Base-by-base conservation (phyloP, 1,140 invertebrate species). In the Drosophila insularis region DNA sequence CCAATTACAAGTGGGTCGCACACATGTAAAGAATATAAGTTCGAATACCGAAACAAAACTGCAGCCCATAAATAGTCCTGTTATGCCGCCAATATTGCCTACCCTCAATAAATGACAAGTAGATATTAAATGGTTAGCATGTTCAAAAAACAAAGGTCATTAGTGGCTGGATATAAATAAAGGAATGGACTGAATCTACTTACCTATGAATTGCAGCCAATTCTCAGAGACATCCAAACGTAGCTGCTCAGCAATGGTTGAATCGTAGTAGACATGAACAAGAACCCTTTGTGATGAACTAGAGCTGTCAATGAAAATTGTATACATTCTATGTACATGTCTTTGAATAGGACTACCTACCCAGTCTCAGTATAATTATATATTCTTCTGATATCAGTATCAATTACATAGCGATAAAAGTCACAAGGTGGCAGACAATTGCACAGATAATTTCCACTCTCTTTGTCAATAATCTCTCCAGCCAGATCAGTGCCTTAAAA, bases 61-160 rank as follows among this genome's bases (percentile, higher is more conserved):
- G 80, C 95, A 95, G 5, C 95, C 95, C 43, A 94, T 92, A 87
- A 95, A 94, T 43, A 95, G 84, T n/a, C 94, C 94, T 0, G 95
- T 89, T 5, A 95, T 91, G 19, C 95, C 95, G 1, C 95, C 95
- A 66, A 95, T 94, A 21, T 93, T 94, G 50, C 94, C 95, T 95
- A 90, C 27, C 14, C n/a, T 46, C 63, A 58, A 58, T 63, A 4
- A 59, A 19, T 66, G 50, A 27, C 62, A 55, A 46, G 46, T 40
- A n/a, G 37, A 55, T 37, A 65, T n/a, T 6, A 21, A 17, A 10
- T 14, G 8, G 21, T 27, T 21, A 13, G 32, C 27, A 19, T 70
- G 19, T 50, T 50, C 11, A 3, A 43, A n/a, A 7, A 17, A 46
- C 53, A 39, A 65, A 21, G 67, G 61, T 71, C 39, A 60, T 77